Evolutionary conservation across 2,888 invertebrate genomes (phyloP).

Genomic region (Aphodius granarius): DNA sequence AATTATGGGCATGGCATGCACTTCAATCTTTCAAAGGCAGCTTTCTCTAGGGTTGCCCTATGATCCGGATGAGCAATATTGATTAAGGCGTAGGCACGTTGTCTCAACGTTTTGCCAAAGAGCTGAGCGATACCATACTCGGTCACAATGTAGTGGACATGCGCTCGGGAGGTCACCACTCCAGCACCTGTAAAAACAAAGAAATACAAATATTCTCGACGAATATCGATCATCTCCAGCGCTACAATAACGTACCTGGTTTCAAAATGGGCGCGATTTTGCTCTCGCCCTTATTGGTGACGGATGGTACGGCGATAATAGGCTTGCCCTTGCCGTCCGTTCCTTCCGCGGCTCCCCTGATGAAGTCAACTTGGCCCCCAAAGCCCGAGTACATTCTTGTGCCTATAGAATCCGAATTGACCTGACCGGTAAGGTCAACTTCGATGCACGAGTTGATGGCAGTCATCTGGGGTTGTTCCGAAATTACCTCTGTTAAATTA

Average conservation of each 20-base stretch:
- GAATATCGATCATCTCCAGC: background rate
- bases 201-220: no score
- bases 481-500: constrained; percentile 72
- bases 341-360: constrained; percentile 85
- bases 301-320: constrained; percentile 86
- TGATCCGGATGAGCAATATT: constrained; percentile 89
- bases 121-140: constrained; percentile 88
- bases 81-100: constrained; percentile 88
- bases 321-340: constrained; percentile 87
- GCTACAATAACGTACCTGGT: constrained; percentile 69
- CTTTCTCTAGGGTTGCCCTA: constrained; percentile 79
- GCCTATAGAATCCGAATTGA: constrained; percentile 92
- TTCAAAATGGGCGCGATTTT: constrained; percentile 86
- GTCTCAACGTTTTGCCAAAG: constrained; percentile 87
- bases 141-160: constrained; percentile 92
- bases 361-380: constrained; percentile 94
- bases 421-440: constrained; percentile 91
- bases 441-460: constrained; percentile 97
- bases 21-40: constrained; percentile 82
- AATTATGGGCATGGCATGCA: constrained; percentile 69
- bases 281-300: constrained; percentile 74
- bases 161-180: constrained; percentile 90
- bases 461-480: constrained; percentile 87
- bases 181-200: constrained; percentile 78
- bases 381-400: constrained; percentile 79